Percentiles rank a stretch among this genome's conserved stretches.
These are phyloP conservation scores for Drosophila carrolli DNA, from an alignment of 1,140 invertebrate genomes.

Conservation along the genomic window DNA sequence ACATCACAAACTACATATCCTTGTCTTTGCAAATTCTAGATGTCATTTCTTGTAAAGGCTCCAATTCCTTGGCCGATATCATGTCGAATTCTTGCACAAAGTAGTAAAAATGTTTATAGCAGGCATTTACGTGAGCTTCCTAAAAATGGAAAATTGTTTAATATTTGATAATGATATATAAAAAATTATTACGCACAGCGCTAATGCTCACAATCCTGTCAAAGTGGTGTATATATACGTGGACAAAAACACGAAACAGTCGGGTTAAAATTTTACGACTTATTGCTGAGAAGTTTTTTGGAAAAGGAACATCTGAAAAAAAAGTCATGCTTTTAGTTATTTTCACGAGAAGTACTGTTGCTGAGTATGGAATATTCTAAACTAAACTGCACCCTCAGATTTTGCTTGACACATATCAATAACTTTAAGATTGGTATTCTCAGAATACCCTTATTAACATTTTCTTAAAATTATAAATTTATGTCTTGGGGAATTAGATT, in stretches of 20 bases:
- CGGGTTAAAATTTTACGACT: slow-evolving; percentile 41
- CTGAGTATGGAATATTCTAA: too few species aligned
- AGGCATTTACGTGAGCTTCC: slow-evolving; percentile 98
- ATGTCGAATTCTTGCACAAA: slow-evolving; percentile 96
- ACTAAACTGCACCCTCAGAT: too few species aligned
- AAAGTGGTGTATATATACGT: slow-evolving; percentile 39
- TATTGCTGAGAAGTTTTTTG: slow-evolving; percentile 31
- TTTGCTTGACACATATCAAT: too few species aligned
- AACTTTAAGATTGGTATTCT: too few species aligned
- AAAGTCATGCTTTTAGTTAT: background rate
- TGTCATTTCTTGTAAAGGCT: slow-evolving; percentile 93
- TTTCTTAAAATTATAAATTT: too few species aligned
- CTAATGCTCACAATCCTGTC: slow-evolving; percentile 37
- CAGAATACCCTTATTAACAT: too few species aligned
- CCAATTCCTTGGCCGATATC: slow-evolving; percentile 93
- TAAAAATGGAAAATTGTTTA: slow-evolving; percentile 83
- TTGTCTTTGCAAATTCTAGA: slow-evolving; percentile 87
- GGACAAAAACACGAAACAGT: slow-evolving; percentile 37
- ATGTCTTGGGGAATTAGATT: too few species aligned
- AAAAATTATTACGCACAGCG: slow-evolving; percentile 5
- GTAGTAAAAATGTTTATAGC: slow-evolving; percentile 98
- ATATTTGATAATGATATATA: background rate
- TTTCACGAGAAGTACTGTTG: too few species aligned
- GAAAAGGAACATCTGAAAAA: slow-evolving; percentile 43
- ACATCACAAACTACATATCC: slow-evolving; percentile 35